Base-by-base conservation (phyloP, 2,888 invertebrate species). In the Alsophila aescularia region DNA sequence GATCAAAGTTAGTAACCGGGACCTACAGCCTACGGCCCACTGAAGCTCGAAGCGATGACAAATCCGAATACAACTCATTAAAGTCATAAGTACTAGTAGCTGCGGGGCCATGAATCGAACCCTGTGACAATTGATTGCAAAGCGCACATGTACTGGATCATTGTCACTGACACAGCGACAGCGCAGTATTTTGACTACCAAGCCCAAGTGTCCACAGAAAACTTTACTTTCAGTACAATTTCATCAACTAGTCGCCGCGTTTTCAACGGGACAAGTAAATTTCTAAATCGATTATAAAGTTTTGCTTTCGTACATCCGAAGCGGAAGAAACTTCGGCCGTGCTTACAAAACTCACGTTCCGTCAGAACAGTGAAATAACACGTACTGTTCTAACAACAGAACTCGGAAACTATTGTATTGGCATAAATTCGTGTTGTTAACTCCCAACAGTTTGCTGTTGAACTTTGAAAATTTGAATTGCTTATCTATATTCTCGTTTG, bases 261-360 rank as follows among this genome's bases (percentile, higher is more conserved):
- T 47, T 42, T 34, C 43, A 37, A 39, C 36, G 41, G 55, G 31
- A 56, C 50, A 58, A 56, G 52, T 53, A 56, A 56, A 43, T 55
- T 57, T 54, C 54, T 53, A 64, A 58, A 61, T 47, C 69, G 67
- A 73, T 72, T 75, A 67, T 66, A 72, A 75, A 75, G 64, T 75
- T 74, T 66, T 45, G 41, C 62, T 67, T 66, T 67, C 63, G 67
- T 70, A 69, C 62, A 69, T 65, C 64, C 62, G 50, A 65, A 61
- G 61, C 66, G 55, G 58, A 51, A 57, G 51, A 66, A 70, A 69
- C 59, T 73, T 63, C 45, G 50, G 40, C 53, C 39, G 37, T 37
- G 53, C 54, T 55, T 40, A 44, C 39, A 44, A 49, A 50, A 44
- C 42, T 48, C 40, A 29, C 10, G 43, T 44, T 42, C 34, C 8